Evolutionary conservation across 2,113 vertebrate species (phyloP), one percentile per base, ranked within the genome.

Genomic region (Manacus vitellinus): DNA sequence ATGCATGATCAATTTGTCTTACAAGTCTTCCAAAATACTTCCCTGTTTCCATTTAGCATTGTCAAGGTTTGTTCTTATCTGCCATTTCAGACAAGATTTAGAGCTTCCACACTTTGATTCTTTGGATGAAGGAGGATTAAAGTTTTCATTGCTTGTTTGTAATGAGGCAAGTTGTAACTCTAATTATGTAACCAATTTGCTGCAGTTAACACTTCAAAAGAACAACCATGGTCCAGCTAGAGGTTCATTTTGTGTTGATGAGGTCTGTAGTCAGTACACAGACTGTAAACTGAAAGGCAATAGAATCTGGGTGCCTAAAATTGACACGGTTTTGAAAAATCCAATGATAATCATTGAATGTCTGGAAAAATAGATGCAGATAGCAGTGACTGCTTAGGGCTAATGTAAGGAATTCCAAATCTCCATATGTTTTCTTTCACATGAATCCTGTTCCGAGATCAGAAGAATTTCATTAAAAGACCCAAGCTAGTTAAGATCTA

Each of bases 1-100:
- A 85, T 81, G 79, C 95, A 81, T 94, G 96, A 96, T 95, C 95
- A 89, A 91, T 97, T 96, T 89, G 67, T 96, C 66, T 92, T 96
- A 89, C 86, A 90, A 92, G 56, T 72, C 76, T 84, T 97, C 94
- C 76, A 91, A 89, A 96, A 84, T 19, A 94, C 33, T 83, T 97
- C 77, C 35, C 46, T 73, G 25, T 87, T 73, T 96, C 76, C 80
- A 82, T 94, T 96, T 95, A 94, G 43, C 44, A 79, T 84, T 95
- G 88, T 93, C 94, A 82, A 91, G 51, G 46, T 94, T 96, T 94
- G 86, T 93, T 96, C 88, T 96, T 91, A 77, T 92, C 93, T 95
- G 73, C 77, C 89, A 87, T 95, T 97, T 96, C 91, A 87, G 81
- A 85, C 47, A 94, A 97, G 92, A 92, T 95, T 94, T 96, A 93